These are phyloP conservation scores for Andrena haemorrhoa DNA, from an alignment of 2,888 invertebrate species.

Conservation along the genomic window DNA sequence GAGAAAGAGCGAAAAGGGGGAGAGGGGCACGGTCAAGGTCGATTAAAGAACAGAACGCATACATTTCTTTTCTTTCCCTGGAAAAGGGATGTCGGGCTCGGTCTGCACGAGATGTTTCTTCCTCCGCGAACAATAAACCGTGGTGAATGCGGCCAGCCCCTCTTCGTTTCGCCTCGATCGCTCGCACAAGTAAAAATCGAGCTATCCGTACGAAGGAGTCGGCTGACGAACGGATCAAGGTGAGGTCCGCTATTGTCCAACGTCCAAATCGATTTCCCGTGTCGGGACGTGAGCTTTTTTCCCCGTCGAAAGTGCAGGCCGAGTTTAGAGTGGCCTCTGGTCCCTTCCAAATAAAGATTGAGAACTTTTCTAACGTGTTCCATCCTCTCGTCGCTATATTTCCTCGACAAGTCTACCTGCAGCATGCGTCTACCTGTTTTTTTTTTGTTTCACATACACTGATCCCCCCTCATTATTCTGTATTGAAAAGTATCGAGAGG, in stretches of 20 bases:
- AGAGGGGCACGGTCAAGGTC: slow-evolving; percentile 55
- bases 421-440: too few species aligned
- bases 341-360: not conserved
- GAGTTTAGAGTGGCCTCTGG: not conserved
- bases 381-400: too few species aligned
- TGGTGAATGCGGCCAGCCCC: slow-evolving; percentile 8
- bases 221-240: slow-evolving; percentile 54
- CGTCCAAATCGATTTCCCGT: slow-evolving; percentile 63
- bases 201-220: slow-evolving; percentile 23
- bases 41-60: slow-evolving; percentile 53
- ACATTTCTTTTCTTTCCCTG: slow-evolving; percentile 34
- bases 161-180: not conserved
- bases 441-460: too few species aligned
- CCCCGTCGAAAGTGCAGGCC: not conserved
- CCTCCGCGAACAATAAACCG: slow-evolving; percentile 36
- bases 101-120: slow-evolving; percentile 35
- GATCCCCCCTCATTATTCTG: not conserved
- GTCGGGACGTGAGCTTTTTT: slow-evolving; percentile 51
- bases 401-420: too few species aligned
- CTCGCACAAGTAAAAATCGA: slow-evolving; percentile 12
- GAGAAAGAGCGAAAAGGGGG: not conserved
- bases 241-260: slow-evolving; percentile 56
- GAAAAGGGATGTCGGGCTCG: slow-evolving; percentile 11
- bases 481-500: not conserved
- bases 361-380: not conserved